Evolutionary conservation across 2,888 invertebrate species (phyloP), one percentile per base, ranked within the genome.

Genomic region (Lepas anatifera): DNA sequence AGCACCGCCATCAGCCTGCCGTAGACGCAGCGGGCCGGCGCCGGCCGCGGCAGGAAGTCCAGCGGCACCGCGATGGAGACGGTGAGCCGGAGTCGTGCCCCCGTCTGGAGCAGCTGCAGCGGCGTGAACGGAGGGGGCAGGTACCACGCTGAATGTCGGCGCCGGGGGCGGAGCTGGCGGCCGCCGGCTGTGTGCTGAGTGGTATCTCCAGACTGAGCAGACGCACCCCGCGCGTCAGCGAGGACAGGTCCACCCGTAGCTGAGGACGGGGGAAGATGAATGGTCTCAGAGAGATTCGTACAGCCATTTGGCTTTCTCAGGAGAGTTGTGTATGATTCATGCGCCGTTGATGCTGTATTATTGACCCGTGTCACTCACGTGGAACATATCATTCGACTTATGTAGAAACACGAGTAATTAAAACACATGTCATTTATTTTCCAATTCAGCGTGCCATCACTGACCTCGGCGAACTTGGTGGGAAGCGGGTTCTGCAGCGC

Each of bases 41-140:
- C 58, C 58, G 58, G 58, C 58, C 58, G 58, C 32, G 58, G 58
- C 58, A 58, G 58, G 3, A 3, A 22, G 32, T 58, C 58, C 32
- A 58, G 58, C 16, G 58, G 58, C 58, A 58, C 58, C 18, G 58
- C 58, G 18, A 58, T 16, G 32, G 58, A 58, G 18, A 58, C 58
- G 32, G 32, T 7, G 3, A 58, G 32, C 32, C 13, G 27, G 18
- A 58, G 58, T 3, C 27, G 58, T 18, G 58, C 32, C 6, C 13
- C 58, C 18, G 32, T 32, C 58, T 58, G 32, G 18, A 58, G 58
- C 58, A 58, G 58, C 52, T 52, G 52, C 52, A 52, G 52, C 52
- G 52, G 52, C 29, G 13, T 11, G 29, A 52, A 29, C 29, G 52
- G 52, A 27, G 52, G 52, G 52, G 52, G 16, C 52, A 52, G 13